Evolutionary conservation across 2,888 invertebrate species (phyloP), one percentile per base, ranked within the genome.

Genomic region (Tridacna crocea): DNA sequence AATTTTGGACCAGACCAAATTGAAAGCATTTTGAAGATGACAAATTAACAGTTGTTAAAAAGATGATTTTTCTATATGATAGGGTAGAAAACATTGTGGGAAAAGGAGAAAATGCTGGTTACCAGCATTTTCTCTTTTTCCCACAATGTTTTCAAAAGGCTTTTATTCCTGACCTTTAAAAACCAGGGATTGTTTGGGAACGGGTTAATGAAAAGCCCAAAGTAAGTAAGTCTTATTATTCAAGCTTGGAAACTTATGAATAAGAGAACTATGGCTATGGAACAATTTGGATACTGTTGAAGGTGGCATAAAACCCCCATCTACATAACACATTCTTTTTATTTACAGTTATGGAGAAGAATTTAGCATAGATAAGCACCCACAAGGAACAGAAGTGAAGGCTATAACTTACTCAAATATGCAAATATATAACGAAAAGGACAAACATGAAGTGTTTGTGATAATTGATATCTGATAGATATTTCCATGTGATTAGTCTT

Each of bases 381-480:
- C 99, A 0, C 99, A 95, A 95, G 99, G 99, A 19, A 97, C 98
- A 2, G 99, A 99, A 95, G 98, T 99, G 3, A 99, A 99, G 95
- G 99, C 99, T 51, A 99, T 99, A 88, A 99, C 99, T 8, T 99
- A 99, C 95, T 99, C 99, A 12, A 98, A 99, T 77, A 99, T 99
- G 99, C 99, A 99, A 95, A 95, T 98, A 70, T 95, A 96, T 89
- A 95, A 96, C 79, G 94, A 97, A 89, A 96, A 84, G 24, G 79
- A 84, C 47, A 83, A 89, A 82, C 96, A 96, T 95, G 98, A 99
- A 96, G 95, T 99, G 68, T 99, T 97, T 96, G 99, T 99, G 91
- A 99, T 99, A 94, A 97, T 99, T 94, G 99, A 99, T 95, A 99
- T 99, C 95, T 99, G 95, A 95, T 58, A 19, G 60, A 3, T 55